A percentile compares a stretch with the other conserved stretches of the same genome.
These are phyloP conservation scores for Tetrao urogallus DNA, from an alignment of 2,113 vertebrate genomes.

Conservation along the genomic window DNA sequence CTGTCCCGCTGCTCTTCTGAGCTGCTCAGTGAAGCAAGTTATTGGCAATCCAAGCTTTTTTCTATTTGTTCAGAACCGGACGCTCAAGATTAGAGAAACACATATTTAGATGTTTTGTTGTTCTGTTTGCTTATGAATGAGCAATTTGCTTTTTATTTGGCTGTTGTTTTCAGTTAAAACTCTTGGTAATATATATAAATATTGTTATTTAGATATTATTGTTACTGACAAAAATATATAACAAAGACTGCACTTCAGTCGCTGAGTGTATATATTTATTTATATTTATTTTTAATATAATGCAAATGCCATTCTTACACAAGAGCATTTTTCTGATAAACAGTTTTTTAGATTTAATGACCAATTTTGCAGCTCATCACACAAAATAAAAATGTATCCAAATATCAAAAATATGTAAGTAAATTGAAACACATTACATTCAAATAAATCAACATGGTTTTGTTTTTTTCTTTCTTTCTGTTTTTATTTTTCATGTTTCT, in stretches of 20 bases:
- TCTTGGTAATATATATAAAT: neutral
- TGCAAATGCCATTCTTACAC: neutral
- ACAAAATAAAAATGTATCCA: neutral
- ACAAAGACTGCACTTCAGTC: rapidly evolving
- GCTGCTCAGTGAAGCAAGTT: neutral
- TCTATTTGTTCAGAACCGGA: neutral
- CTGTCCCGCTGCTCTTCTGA: neutral
- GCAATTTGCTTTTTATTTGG: neutral
- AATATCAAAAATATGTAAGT: neutral
- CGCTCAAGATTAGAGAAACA: neutral
- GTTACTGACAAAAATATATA: neutral
- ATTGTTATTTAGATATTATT: neutral
- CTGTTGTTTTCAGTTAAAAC: neutral
- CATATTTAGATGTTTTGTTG: neutral
- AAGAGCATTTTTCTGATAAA: neutral
- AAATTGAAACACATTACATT: neutral
- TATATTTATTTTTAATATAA: neutral
- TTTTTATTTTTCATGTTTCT: no score
- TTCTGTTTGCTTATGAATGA: neutral
- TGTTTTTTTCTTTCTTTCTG: neutral
- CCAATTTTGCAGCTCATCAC: neutral
- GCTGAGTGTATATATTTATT: neutral
- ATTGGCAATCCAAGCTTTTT: neutral
- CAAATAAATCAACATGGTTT: neutral
- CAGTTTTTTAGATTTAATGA: neutral